These are phyloP conservation scores for Limnephilus auricula DNA, from an alignment of 2,888 invertebrate genomes.

Conservation along the genomic window DNA sequence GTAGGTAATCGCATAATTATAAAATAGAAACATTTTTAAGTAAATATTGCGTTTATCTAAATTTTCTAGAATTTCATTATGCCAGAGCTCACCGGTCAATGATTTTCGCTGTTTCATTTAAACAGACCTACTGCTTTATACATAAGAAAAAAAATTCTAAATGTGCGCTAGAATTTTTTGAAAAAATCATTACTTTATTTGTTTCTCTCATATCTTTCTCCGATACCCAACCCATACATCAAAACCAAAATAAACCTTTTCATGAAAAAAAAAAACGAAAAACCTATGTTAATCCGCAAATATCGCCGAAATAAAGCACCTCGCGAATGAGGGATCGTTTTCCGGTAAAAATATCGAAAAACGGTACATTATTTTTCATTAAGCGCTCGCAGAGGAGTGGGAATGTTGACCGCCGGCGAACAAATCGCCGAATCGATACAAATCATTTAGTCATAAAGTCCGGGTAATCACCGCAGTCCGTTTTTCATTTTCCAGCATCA, in stretches of 20 bases:
- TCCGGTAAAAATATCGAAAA: constrained; percentile 31
- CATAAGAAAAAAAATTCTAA: not conserved
- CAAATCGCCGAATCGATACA: constrained; percentile 22
- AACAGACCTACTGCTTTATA: not conserved
- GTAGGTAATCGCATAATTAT: too few species aligned
- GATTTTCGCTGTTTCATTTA: not conserved
- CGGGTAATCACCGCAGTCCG: not conserved
- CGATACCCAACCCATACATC: constrained; percentile 2
- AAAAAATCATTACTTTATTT: not conserved
- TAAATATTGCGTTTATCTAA: too few species aligned
- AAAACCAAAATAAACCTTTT: not conserved
- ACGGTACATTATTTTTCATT: constrained; percentile 47
- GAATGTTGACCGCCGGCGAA: too few species aligned
- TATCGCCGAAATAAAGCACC: not conserved
- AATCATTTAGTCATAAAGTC: constrained; percentile 34
- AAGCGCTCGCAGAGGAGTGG: constrained; percentile 22
- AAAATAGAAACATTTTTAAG: too few species aligned
- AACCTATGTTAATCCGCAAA: constrained; percentile 24
- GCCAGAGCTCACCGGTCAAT: not conserved
- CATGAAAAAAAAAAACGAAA: not conserved
- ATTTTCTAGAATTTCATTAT: not conserved
- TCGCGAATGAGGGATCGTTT: constrained; percentile 27
- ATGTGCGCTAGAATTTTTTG: not conserved
- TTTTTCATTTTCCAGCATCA: constrained; percentile 34
- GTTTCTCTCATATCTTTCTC: not conserved